Percentiles rank a stretch among this genome's conserved stretches.
These are phyloP conservation scores for Epicampocera succincta DNA, from an alignment of 2,888 invertebrate species.

Conservation along the genomic window DNA sequence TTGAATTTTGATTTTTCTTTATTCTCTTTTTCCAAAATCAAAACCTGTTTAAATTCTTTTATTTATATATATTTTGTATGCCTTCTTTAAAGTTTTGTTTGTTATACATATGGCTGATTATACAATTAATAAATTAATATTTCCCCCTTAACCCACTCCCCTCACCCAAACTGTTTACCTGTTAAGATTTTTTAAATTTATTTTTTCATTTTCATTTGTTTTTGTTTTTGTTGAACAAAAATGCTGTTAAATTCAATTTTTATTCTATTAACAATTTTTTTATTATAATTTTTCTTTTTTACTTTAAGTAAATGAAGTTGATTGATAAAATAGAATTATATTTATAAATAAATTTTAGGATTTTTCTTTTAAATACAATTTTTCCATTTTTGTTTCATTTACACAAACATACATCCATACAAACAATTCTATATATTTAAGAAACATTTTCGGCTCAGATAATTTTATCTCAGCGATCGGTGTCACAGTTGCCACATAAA, in stretches of 20 bases:
- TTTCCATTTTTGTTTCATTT: constrained; percentile 24
- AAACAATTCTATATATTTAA: no score
- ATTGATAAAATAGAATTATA: constrained; percentile 38
- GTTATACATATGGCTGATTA: background rate
- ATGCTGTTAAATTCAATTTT: constrained; percentile 56
- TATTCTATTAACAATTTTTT: constrained; percentile 26
- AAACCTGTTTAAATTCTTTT: constrained; percentile 34
- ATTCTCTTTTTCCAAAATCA: constrained; percentile 10
- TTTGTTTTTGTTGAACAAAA: constrained; percentile 45
- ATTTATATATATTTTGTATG: constrained; percentile 18
- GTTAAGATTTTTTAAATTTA: constrained; percentile 53
- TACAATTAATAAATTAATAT: constrained; percentile 34
- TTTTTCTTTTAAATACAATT: constrained; percentile 42
- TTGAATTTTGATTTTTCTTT: constrained; percentile 3
- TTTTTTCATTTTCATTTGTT: constrained; percentile 38
- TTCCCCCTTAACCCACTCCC: no score
- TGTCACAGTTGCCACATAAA: no score
- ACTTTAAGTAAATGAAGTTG: constrained; percentile 58
- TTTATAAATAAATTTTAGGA: constrained; percentile 60
- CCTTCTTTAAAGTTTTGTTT: constrained; percentile 43
- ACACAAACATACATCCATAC: background rate
- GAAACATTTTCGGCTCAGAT: no score
- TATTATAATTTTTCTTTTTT: constrained; percentile 28
- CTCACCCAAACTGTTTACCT: no score
- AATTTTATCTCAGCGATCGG: no score